These are phyloP conservation scores for Aspiorhynchus laticeps DNA, from an alignment of 2,113 vertebrate species.

Conservation along the genomic window DNA sequence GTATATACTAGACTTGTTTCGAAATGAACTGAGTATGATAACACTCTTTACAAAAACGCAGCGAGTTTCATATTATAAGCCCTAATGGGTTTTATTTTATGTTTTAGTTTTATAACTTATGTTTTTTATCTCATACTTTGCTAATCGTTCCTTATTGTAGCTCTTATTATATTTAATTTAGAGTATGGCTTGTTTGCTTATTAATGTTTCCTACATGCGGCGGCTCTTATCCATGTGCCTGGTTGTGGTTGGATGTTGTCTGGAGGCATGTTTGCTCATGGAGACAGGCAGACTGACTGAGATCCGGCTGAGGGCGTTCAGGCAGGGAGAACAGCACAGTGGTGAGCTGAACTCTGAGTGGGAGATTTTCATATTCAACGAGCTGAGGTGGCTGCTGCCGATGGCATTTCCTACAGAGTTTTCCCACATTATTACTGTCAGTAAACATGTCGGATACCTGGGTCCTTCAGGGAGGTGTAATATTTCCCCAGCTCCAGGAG, in stretches of 20 bases:
- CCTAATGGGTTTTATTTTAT: not conserved
- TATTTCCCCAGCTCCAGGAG: constrained; percentile 20
- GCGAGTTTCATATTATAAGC: not conserved
- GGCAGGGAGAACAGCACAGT: constrained; percentile 16
- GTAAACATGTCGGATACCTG: constrained; percentile 40
- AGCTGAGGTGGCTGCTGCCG: not conserved
- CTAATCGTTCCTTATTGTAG: not conserved
- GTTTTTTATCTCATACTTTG: not conserved
- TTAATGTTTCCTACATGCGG: not conserved
- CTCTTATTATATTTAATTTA: not conserved
- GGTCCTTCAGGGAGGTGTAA: constrained; percentile 23
- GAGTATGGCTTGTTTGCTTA: not conserved
- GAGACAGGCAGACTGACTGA: constrained; percentile 4
- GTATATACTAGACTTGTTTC: not conserved
- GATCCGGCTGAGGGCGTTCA: constrained; percentile 10
- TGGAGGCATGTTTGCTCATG: constrained; percentile 8
- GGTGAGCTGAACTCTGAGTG: not conserved
- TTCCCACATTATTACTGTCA: constrained; percentile 45
- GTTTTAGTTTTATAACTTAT: not conserved
- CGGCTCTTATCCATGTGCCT: not conserved
- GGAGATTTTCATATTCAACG: constrained; percentile 30
- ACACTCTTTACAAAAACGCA: not conserved
- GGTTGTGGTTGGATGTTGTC: not conserved
- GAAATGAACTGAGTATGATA: not conserved
- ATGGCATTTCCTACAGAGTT: constrained; percentile 35